These are phyloP conservation scores for Seriola dumerili DNA, from an alignment of 2,113 vertebrate genomes.

Conservation along the genomic window DNA sequence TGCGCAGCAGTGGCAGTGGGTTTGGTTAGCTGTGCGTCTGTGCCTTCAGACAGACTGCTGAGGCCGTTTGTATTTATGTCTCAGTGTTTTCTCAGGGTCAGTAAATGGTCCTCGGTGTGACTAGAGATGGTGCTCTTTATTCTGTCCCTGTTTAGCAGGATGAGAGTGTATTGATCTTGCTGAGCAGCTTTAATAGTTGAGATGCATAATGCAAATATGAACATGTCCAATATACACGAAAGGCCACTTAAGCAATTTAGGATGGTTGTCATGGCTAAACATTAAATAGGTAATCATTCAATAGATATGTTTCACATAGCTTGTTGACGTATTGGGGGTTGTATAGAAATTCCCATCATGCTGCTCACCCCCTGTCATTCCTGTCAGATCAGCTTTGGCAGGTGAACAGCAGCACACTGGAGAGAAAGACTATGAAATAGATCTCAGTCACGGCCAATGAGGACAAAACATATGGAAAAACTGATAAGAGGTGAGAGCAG, in stretches of 20 bases:
- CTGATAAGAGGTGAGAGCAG: constrained; percentile 59
- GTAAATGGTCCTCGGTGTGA: constrained; percentile 31
- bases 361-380: not conserved
- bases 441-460: constrained; percentile 6
- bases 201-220: constrained; percentile 56
- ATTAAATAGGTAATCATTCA: constrained; percentile 36
- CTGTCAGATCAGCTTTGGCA: constrained; percentile 19
- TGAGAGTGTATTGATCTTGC: constrained; percentile 64
- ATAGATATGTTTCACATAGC: constrained; percentile 10
- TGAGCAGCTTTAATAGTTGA: constrained; percentile 50
- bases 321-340: constrained; percentile 18
- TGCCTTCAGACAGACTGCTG: constrained; percentile 11
- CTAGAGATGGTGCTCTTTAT: constrained; percentile 47
- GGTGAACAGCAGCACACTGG: constrained; percentile 13
- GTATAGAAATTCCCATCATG: constrained; percentile 28
- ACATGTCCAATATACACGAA: constrained; percentile 43
- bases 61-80: constrained; percentile 33
- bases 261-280: constrained; percentile 44
- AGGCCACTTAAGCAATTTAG: constrained; percentile 43
- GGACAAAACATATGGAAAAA: constrained; percentile 54
- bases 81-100: constrained; percentile 28
- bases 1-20: not conserved
- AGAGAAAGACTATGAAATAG: constrained; percentile 26
- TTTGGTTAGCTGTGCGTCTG: constrained; percentile 1
- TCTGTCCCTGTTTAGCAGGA: constrained; percentile 52